Evolutionary conservation across 92 coral and sea anemone species (phyloP).

Genomic region (Anthopleura xanthogrammica): DNA sequence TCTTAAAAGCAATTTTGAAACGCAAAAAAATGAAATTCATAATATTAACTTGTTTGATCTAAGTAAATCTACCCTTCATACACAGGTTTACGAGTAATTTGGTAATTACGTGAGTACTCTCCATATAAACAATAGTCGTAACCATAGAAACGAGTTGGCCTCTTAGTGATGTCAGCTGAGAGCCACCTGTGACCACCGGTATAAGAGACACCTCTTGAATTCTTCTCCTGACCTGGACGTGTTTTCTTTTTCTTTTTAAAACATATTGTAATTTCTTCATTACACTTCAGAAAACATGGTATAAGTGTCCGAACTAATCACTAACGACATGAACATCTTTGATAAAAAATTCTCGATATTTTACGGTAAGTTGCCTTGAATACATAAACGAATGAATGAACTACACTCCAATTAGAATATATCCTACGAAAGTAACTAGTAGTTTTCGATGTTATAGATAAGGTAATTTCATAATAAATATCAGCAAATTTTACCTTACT

Average conservation of each 20-base stretch:
- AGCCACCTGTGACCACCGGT: conserved; percentile 4
- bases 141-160: background rate
- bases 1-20: no score
- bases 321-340: background rate
- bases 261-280: background rate
- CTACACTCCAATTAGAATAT: background rate
- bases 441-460: background rate
- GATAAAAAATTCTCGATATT: background rate
- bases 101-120: no score
- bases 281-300: background rate
- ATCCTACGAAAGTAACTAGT: background rate
- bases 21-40: no score
- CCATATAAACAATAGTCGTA: background rate
- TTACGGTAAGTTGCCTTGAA: background rate
- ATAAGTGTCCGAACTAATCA: background rate
- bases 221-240: background rate
- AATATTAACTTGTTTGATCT: no score
- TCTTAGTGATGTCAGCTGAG: background rate
- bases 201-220: background rate
- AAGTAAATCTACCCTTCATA: no score
- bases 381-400: background rate
- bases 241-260: background rate
- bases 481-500: background rate
- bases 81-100: background rate
- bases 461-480: background rate